Percentiles rank a stretch among this genome's conserved stretches.
Evolutionary conservation across 2,888 invertebrate species (phyloP).

Genomic region (Xestia rhomboidea): DNA sequence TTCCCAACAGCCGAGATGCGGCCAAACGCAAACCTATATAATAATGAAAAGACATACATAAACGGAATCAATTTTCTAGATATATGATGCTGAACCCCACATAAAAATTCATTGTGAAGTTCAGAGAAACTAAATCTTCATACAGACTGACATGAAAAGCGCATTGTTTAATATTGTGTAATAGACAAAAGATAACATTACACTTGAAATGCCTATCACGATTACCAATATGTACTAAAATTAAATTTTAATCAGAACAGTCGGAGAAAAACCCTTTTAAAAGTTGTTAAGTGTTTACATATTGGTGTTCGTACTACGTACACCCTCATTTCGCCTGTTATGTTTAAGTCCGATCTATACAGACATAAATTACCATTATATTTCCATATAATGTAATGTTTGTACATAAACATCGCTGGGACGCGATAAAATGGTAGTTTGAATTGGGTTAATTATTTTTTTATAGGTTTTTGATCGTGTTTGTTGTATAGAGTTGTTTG

Average conservation of each 20-base stretch:
- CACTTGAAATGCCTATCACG: not conserved
- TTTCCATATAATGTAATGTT: slow-evolving; percentile 1
- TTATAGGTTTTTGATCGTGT: slow-evolving; percentile 23
- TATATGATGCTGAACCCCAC: not conserved
- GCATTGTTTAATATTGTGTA: not conserved
- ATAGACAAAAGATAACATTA: not conserved
- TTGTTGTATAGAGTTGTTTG: slow-evolving; percentile 11
- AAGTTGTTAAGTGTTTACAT: too few relatives aligned
- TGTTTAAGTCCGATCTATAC: not conserved
- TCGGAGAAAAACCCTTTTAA: too few relatives aligned
- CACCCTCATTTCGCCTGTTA: not conserved
- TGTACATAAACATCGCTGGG: slow-evolving; percentile 24
- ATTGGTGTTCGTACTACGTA: too few relatives aligned
- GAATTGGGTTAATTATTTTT: slow-evolving; percentile 36
- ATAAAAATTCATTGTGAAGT: not conserved
- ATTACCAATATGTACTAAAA: too few relatives aligned
- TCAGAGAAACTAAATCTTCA: not conserved
- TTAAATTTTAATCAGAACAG: too few relatives aligned
- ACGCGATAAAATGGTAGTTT: slow-evolving; percentile 44
- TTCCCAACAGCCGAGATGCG: not conserved
- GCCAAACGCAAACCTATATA: not conserved
- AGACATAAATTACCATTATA: slow-evolving; percentile 24
- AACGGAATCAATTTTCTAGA: not conserved
- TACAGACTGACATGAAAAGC: not conserved
- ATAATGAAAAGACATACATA: not conserved